Evolutionary conservation across 2,113 vertebrate species (phyloP), one percentile per base, ranked within the genome.

Genomic region (Pollimyrus isidori): DNA sequence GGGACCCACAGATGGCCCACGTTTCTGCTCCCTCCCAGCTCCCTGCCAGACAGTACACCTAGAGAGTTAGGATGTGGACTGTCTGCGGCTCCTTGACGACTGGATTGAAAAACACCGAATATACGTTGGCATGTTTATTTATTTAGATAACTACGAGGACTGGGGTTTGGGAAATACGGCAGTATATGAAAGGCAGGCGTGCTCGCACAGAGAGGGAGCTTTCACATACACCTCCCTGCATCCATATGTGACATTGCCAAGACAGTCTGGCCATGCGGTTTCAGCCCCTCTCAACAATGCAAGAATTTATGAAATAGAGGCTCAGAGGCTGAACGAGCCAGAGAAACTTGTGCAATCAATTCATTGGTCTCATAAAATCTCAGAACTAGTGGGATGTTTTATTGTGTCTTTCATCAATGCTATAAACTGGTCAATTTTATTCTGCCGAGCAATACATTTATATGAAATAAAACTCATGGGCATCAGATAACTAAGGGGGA

Each of bases 391-490:
- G 48, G 17, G 49, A 23, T 86, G 45, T 48, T 49, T 48, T 13
- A 86, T 86, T 80, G 69, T 76, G 83, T 86, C 30, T 86, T 23
- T 86, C 83, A 80, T 80, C 73, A 80, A 1, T 49, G n/a, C 83
- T 49, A 50, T 48, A 86, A 86, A 48, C n/a, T 86, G 13, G 73
- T 49, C 23, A 15, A 30, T 86, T 86, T n/a, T 49, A 7, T 50
- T 26, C 23, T 48, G 83, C 46, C 83, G 15, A 26, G 83, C 48
- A 48, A 15, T 48, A 49, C 48, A 86, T 86, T 86, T 48, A 48
- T 21, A 50, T 26, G 23, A 26, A 30, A 86, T 80, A 86, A 48
- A 48, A 48, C 7, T 11, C 6, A 50, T 49, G 48, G 48, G 26
- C 83, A 26, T 50, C 83, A 26, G 83, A 48, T 13, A 86, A 26